phyloP scores from a whole-genome alignment of 2,797 vertebrate species.

The Gephyroberyx darwinii region DNA sequence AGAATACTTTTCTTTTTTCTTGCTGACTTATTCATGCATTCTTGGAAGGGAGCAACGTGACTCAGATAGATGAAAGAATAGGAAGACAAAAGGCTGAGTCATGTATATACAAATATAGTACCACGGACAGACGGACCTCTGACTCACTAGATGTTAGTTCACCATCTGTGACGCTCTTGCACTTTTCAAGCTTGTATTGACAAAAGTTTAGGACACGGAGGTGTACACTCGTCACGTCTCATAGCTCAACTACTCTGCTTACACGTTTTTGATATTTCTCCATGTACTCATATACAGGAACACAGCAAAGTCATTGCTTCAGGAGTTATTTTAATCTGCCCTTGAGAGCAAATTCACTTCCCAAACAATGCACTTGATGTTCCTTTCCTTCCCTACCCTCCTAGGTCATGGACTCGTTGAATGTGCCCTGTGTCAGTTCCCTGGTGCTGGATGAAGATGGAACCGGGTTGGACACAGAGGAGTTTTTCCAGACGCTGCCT shows the following conservation, averaged over 20 bases:
- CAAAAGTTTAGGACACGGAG: background rate
- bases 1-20: too few relatives aligned
- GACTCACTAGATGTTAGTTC: constrained; percentile 6
- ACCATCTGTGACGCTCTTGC: background rate
- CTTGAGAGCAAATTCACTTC: background rate
- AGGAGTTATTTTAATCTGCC: background rate
- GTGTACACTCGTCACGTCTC: background rate
- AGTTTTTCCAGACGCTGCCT: constrained; percentile 88
- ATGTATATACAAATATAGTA: background rate
- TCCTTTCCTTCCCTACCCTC: background rate
- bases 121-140: background rate
- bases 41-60: background rate
- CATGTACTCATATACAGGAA: background rate
- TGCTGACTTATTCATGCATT: too few relatives aligned
- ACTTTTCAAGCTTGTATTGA: background rate
- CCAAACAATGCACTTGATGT: too few relatives aligned
- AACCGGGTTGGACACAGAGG: constrained; percentile 89
- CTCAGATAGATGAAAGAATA: constrained; percentile 15
- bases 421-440: constrained; percentile 57
- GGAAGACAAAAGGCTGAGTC: background rate
- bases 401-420: constrained; percentile 82
- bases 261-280: background rate
- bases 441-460: constrained; percentile 94
- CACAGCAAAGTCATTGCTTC: background rate
- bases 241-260: background rate